A percentile compares a stretch with the other conserved stretches of the same genome.
phyloP scores from a whole-genome alignment of 2,113 vertebrate genomes.

The Tachysurus vachellii region DNA sequence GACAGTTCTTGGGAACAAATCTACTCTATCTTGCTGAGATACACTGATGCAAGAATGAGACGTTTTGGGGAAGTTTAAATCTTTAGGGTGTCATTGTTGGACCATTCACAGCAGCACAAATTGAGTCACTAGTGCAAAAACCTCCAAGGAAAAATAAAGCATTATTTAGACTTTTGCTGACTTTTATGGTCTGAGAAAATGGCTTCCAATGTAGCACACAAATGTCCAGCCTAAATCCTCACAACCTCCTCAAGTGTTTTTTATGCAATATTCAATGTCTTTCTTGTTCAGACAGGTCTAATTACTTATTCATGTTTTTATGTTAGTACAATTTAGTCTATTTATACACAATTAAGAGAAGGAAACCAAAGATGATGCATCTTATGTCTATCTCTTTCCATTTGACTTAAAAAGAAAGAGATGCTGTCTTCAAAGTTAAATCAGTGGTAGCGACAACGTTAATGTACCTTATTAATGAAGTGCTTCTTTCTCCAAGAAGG shows the following conservation, averaged over 20 bases:
- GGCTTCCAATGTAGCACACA: neutral
- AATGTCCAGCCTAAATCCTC: neutral
- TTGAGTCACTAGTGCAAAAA: neutral
- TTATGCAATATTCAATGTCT: neutral
- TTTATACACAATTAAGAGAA: neutral
- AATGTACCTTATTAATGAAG: constrained; percentile 72
- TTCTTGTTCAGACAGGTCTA: neutral
- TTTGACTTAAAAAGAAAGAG: constrained; percentile 6
- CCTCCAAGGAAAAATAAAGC: neutral
- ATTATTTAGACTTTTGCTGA: neutral
- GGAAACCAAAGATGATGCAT: neutral
- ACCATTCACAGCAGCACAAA: neutral
- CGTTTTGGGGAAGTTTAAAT: neutral
- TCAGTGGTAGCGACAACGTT: constrained; percentile 56
- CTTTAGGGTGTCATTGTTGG: neutral
- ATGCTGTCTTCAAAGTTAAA: constrained; percentile 33
- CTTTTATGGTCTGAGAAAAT: neutral
- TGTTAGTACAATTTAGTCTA: neutral
- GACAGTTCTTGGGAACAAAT: neutral
- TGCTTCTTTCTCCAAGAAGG: constrained; percentile 70
- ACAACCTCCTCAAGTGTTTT: neutral
- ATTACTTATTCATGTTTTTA: neutral
- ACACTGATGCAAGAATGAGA: neutral
- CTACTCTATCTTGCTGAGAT: neutral
- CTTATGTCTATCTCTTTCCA: constrained; percentile 23